Evolutionary conservation across 2,888 invertebrate species (phyloP), one percentile per base, ranked within the genome.

Genomic region (Oeneis ivallda): DNA sequence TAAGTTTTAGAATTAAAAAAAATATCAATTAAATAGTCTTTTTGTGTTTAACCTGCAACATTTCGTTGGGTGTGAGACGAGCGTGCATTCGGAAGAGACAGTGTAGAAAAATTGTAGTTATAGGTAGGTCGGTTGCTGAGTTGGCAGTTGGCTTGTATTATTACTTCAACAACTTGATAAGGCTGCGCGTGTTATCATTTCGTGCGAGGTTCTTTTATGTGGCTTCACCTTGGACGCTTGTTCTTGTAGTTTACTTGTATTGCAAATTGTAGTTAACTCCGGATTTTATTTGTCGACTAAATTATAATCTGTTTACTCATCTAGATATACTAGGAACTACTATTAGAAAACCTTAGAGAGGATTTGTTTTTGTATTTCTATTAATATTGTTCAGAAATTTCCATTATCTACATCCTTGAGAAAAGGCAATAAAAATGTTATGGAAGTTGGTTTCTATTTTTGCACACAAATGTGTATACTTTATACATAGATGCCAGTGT

Each of bases 61-160:
- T 86, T 84, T 59, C 13, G 56, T 68, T 83, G 88, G 89, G 89
- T 89, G 89, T 87, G 87, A 82, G 85, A 82, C 82, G 77, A 76
- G 79, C 76, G 75, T 72, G 75, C 66, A 70, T 66, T 64, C 71
- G 74, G 76, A 80, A 81, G 83, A 85, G 84, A 82, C 91, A 91
- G 90, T 91, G 80, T 81, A 78, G 79, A 82, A 83, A 83, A 79
- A 80, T 81, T 77, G 81, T 89, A 90, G 86, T 79, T 90, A 90
- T 91, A 91, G 89, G 84, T 90, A 90, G 89, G 90, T 91, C 82
- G 84, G 75, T 75, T 82, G 89, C 88, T 85, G 90, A 85, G 90
- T 89, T 89, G 91, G 90, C 90, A 88, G 84, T 87, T 88, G 89
- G 88, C 88, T 85, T 81, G 84, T 87, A 87, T 86, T 83, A 81